Conservation (phyloP, 2,113 vertebrate genomes). For the Epinephelus fuscoguttatus region DNA sequence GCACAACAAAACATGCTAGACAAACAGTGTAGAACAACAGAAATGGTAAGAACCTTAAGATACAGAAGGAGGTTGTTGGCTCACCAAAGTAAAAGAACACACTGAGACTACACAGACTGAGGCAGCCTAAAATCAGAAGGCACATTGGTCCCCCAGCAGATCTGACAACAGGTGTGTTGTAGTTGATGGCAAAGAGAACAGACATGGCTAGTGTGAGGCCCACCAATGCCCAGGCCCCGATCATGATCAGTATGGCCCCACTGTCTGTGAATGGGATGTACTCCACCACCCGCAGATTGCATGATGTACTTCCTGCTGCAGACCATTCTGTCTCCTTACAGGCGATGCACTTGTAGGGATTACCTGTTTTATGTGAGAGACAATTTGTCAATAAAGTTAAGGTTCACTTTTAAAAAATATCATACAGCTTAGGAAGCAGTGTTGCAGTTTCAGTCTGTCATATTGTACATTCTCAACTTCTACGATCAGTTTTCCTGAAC, state of each 20-base stretch:
- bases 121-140: too few relatives aligned
- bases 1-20: too few relatives aligned
- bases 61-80: too few relatives aligned
- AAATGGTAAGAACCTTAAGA: too few relatives aligned
- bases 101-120: too few relatives aligned
- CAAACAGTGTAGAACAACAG: too few relatives aligned
- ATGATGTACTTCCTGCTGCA: constrained; percentile 78
- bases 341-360: constrained; percentile 80
- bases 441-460: neutral
- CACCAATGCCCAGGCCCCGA: constrained; percentile 59
- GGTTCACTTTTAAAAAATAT: neutral
- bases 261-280: constrained; percentile 81
- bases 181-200: too few relatives aligned
- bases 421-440: neutral
- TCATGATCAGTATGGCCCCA: constrained; percentile 77
- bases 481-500: neutral
- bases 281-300: constrained; percentile 76
- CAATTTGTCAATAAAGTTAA: neutral
- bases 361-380: constrained; percentile 67
- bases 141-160: too few relatives aligned
- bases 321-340: constrained; percentile 87
- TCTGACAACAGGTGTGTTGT: too few relatives aligned
- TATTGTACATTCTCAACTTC: neutral
- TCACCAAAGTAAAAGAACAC: too few relatives aligned
- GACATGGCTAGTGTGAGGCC: constrained; percentile 49